Percentiles rank a stretch among this genome's conserved stretches.
Conservation (phyloP, 2,113 vertebrate species). For the Atlantisia rogersi region DNA sequence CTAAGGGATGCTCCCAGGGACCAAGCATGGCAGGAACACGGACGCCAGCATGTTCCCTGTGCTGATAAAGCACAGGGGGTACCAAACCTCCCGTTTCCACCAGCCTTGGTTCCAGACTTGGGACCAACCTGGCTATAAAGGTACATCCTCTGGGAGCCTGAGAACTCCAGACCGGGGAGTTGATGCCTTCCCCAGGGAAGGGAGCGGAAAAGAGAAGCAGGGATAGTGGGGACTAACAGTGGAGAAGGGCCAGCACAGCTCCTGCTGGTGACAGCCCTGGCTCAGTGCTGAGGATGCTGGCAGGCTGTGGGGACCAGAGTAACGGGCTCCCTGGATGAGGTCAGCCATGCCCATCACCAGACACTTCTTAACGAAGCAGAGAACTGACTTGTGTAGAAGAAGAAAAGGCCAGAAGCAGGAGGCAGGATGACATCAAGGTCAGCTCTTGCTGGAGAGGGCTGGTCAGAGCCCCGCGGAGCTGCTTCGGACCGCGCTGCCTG, state of each 20-base stretch:
- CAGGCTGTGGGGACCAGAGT: rapidly evolving
- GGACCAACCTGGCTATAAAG: background rate
- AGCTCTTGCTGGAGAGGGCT: rapidly evolving
- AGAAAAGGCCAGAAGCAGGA: background rate
- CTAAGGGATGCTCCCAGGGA: too few species aligned
- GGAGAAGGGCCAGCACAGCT: background rate
- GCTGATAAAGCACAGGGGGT: background rate
- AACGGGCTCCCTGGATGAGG: too few species aligned
- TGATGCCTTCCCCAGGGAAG: background rate
- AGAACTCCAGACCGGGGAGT: background rate
- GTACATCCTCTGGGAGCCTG: background rate
- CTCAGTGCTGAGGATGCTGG: too few species aligned
- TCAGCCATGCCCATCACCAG: too few species aligned
- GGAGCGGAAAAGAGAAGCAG: background rate
- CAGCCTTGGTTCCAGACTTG: background rate
- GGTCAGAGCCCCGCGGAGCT: background rate
- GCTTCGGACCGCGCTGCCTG: background rate
- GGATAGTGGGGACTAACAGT: background rate
- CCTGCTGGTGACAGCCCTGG: background rate
- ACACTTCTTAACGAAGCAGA: background rate
- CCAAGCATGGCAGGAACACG: too few species aligned
- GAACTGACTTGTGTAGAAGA: background rate
- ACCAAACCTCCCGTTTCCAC: background rate
- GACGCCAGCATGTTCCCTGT: rapidly evolving
- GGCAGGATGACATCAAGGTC: background rate